These are phyloP conservation scores for Lycocerus yunnanus DNA, from an alignment of 2,888 invertebrate genomes.

Conservation along the genomic window DNA sequence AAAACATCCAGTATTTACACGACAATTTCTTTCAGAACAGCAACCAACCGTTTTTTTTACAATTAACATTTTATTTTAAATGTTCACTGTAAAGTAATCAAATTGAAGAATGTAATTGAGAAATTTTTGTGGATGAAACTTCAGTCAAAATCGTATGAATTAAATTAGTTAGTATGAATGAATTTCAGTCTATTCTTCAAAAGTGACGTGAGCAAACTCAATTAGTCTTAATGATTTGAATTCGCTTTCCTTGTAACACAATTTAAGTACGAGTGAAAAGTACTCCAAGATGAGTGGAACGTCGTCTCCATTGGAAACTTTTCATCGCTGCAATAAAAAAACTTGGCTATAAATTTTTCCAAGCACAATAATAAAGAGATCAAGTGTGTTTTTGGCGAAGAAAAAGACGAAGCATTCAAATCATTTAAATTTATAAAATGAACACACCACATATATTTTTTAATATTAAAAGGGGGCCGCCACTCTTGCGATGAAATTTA, in stretches of 20 bases:
- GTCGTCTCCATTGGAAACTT: not conserved
- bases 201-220: constrained; percentile 38
- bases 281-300: not conserved
- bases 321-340: not conserved
- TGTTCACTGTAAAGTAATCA: not conserved
- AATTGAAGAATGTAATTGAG: constrained; percentile 1
- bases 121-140: constrained; percentile 33
- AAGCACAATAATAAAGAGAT: constrained; percentile 12
- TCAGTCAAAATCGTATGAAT: constrained; percentile 47
- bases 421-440: constrained; percentile 22
- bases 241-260: constrained; percentile 3
- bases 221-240: constrained; percentile 24
- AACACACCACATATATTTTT: constrained; percentile 20
- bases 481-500: not conserved
- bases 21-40: constrained; percentile 19
- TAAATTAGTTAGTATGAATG: constrained; percentile 44
- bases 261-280: not conserved
- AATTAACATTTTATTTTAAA: not conserved
- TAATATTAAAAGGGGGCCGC: not conserved
- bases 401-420: constrained; percentile 15
- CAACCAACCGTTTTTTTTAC: constrained; percentile 21
- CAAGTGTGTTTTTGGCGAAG: constrained; percentile 22
- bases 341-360: not conserved
- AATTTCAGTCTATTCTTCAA: constrained; percentile 49
- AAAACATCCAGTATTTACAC: not conserved